Evolutionary conservation across 2,888 invertebrate species (phyloP).

Genomic region (Xestia c-nigrum): DNA sequence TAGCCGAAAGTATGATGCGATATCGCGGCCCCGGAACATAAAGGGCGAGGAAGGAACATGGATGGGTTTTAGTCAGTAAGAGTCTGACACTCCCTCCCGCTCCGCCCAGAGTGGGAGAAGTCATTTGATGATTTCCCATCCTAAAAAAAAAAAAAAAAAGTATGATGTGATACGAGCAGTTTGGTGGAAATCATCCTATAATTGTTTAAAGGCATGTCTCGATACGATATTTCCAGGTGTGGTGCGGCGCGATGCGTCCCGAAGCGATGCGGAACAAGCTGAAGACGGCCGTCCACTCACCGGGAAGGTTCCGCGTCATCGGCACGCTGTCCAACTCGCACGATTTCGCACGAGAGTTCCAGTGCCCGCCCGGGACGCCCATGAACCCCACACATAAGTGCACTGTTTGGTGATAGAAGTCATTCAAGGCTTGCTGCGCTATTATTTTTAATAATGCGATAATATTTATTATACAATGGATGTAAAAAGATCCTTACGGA

Average conservation of each 20-base stretch:
- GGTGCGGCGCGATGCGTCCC: slow-evolving; percentile 95
- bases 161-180: too few relatives aligned
- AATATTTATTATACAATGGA: neutral
- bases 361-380: slow-evolving; percentile 93
- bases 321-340: slow-evolving; percentile 94
- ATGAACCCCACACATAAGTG: slow-evolving; percentile 96
- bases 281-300: slow-evolving; percentile 96
- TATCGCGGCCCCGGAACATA: too few relatives aligned
- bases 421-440: neutral
- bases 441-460: neutral
- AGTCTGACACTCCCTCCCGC: too few relatives aligned
- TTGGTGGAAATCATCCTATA: neutral
- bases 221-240: slow-evolving; percentile 87
- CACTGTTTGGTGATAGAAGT: slow-evolving; percentile 92
- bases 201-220: neutral
- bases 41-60: too few relatives aligned
- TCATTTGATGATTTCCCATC: too few relatives aligned
- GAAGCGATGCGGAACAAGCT: slow-evolving; percentile 95
- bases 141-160: too few relatives aligned
- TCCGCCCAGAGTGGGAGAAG: too few relatives aligned
- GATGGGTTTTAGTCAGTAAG: too few relatives aligned
- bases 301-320: slow-evolving; percentile 95
- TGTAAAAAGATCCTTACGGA: neutral
- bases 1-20: too few relatives aligned
- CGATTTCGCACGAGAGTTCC: slow-evolving; percentile 94